phyloP scores from a whole-genome alignment of 2,797 vertebrate species.

The Manis crassicaudata region DNA sequence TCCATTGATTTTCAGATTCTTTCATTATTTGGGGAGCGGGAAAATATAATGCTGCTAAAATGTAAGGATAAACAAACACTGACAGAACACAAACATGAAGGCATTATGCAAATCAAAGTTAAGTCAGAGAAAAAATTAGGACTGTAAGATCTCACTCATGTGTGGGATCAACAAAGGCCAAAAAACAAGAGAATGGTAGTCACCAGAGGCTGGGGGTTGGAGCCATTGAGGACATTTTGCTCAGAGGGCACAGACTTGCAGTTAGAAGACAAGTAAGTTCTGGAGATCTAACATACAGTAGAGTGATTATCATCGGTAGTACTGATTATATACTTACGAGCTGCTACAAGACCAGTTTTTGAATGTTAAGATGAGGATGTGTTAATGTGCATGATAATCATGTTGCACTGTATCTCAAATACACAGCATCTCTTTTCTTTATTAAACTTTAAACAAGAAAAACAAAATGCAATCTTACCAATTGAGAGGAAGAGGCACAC shows the following conservation, averaged over 20 bases:
- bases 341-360: background rate
- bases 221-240: background rate
- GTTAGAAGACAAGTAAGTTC: rapidly evolving
- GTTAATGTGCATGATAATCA: no score
- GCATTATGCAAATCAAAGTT: no score
- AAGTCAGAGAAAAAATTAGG: background rate
- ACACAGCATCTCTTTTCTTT: no score
- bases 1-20: background rate
- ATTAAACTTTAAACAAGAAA: no score
- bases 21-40: no score
- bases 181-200: background rate
- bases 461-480: no score
- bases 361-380: no score
- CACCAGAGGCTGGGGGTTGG: background rate
- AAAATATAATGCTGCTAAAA: background rate
- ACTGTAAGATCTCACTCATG: background rate
- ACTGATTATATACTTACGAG: background rate
- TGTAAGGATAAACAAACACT: background rate
- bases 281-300: rapidly evolving
- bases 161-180: background rate
- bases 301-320: background rate
- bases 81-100: background rate
- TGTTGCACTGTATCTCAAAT: no score
- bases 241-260: background rate
- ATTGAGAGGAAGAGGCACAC: no score